phyloP scores from a whole-genome alignment of 2,113 vertebrate species.

The Siphamia tubifer region DNA sequence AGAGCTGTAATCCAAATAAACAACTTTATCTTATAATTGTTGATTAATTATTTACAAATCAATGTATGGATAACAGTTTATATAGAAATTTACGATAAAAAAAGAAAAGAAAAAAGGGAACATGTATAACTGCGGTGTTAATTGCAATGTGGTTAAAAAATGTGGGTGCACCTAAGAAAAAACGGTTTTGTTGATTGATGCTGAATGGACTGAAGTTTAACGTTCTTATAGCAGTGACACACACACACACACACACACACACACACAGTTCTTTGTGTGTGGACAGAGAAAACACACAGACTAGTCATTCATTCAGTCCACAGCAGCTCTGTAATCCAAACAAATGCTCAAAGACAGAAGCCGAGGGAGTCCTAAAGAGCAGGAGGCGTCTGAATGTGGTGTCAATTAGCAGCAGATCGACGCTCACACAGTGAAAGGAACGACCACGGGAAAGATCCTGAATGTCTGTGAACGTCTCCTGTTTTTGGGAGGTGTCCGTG shows the following conservation, averaged over 20 bases:
- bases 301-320: constrained; percentile 34
- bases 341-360: constrained; percentile 26
- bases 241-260: neutral
- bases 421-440: neutral
- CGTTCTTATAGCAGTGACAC: neutral
- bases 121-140: too few relatives aligned
- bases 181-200: too few relatives aligned
- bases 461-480: constrained; percentile 28
- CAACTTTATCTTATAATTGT: too few relatives aligned
- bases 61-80: too few relatives aligned
- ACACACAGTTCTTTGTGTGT: constrained; percentile 6
- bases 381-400: constrained; percentile 35
- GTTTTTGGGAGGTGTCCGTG: constrained; percentile 6
- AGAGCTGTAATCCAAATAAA: too few relatives aligned
- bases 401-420: constrained; percentile 55
- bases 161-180: too few relatives aligned
- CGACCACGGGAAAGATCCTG: constrained; percentile 7
- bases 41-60: too few relatives aligned
- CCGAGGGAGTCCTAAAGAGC: neutral
- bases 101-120: too few relatives aligned
- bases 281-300: constrained; percentile 3
- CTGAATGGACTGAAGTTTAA: neutral
- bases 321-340: constrained; percentile 33
- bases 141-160: too few relatives aligned
- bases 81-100: too few relatives aligned